Evolutionary conservation across 2,113 vertebrate species (phyloP).

Genomic region (Bagarius yarrelli): DNA sequence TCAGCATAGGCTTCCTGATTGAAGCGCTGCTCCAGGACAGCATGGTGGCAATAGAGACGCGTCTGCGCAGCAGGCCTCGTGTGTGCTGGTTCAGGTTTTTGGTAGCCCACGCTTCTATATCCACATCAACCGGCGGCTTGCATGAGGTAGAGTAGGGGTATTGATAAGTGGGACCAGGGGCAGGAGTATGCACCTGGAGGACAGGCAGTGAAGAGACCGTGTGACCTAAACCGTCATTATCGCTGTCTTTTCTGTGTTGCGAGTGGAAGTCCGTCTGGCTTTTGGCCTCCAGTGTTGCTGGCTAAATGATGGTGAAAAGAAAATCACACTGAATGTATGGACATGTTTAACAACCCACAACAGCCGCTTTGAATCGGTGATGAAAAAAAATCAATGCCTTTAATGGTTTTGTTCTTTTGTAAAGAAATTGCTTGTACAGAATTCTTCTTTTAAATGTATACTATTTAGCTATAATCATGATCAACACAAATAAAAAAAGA

Average conservation of each 20-base stretch:
- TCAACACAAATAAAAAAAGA: too few relatives aligned
- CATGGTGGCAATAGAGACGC: slow-evolving; percentile 79
- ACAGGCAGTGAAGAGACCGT: slow-evolving; percentile 6
- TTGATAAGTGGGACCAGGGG: slow-evolving; percentile 52
- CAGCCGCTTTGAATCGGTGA: not conserved
- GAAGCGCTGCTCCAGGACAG: slow-evolving; percentile 76
- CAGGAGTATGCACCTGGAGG: slow-evolving; percentile 9
- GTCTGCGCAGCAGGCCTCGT: slow-evolving; percentile 75
- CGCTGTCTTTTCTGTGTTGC: not conserved
- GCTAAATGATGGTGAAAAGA: slow-evolving; percentile 49
- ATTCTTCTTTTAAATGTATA: too few relatives aligned
- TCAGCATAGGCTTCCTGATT: slow-evolving; percentile 81
- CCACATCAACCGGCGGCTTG: slow-evolving; percentile 72
- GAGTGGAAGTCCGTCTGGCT: slow-evolving; percentile 57
- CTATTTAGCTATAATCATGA: too few relatives aligned
- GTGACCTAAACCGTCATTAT: not conserved
- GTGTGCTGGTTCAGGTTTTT: slow-evolving; percentile 83
- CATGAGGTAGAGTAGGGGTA: slow-evolving; percentile 71
- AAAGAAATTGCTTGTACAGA: too few relatives aligned
- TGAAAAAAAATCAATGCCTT: too few relatives aligned
- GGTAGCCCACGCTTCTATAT: slow-evolving; percentile 79
- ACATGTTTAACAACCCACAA: not conserved
- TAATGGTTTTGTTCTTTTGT: too few relatives aligned
- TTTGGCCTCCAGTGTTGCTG: slow-evolving; percentile 59
- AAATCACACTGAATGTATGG: not conserved